Evolutionary conservation across 2,888 invertebrate genomes (phyloP).

Genomic region (Microctonus hyperodae): DNA sequence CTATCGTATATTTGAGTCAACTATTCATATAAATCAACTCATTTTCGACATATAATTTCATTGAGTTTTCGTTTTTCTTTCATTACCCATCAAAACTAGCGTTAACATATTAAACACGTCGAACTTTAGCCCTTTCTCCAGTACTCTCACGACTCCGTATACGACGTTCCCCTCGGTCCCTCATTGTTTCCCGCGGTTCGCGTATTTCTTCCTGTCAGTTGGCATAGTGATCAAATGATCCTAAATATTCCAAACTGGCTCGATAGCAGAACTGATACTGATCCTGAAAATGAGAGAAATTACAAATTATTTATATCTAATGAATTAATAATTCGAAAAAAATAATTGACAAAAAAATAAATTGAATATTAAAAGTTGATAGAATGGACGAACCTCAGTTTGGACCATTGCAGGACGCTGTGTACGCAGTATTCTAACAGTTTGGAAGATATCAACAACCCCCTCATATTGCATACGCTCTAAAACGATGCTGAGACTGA

Average conservation of each 20-base stretch:
- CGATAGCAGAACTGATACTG: constrained; percentile 99
- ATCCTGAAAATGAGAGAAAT: constrained; percentile 71
- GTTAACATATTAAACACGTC: constrained; percentile 36
- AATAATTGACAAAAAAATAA: neutral
- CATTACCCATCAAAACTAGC: neutral
- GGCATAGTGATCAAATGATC: constrained; percentile 96
- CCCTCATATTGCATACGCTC: constrained; percentile 99
- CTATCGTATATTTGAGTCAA: neutral
- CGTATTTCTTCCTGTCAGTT: constrained; percentile 71
- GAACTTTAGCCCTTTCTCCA: constrained; percentile 58
- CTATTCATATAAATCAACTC: constrained; percentile 10
- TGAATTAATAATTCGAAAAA: neutral
- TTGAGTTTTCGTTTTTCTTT: constrained; percentile 9
- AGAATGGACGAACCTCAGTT: constrained; percentile 78
- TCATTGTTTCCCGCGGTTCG: constrained; percentile 54
- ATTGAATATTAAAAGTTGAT: constrained; percentile 45
- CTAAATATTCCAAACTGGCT: constrained; percentile 97
- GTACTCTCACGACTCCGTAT: constrained; percentile 50
- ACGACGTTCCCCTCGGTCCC: constrained; percentile 54
- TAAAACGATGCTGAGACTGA: constrained; percentile 95
- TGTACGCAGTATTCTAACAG: constrained; percentile 95
- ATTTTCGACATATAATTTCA: neutral
- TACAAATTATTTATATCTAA: neutral
- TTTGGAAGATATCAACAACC: constrained; percentile 99
- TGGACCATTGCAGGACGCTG: constrained; percentile 99